Evolutionary conservation across 1,140 invertebrate genomes (phyloP).

Genomic region (Eumeta japonica): DNA sequence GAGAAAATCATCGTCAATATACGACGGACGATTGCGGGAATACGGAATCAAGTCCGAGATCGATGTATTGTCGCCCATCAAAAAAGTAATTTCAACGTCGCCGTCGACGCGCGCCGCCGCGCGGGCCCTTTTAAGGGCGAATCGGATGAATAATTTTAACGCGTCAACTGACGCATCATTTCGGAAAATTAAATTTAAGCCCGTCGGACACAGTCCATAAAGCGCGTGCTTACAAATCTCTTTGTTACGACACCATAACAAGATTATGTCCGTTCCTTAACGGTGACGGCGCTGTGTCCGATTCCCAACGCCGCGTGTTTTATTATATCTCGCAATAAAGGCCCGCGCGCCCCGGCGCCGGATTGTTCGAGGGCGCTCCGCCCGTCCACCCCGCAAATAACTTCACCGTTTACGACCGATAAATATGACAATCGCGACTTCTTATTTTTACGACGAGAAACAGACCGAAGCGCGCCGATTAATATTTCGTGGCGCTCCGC

Average conservation of each 20-base stretch:
- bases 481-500: no score
- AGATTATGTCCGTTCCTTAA: slow-evolving; percentile 52
- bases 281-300: slow-evolving; percentile 42
- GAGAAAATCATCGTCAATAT: no score
- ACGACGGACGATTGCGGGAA: no score
- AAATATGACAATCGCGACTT: slow-evolving; percentile 29
- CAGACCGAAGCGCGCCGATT: no score
- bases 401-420: slow-evolving; percentile 29
- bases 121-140: no score
- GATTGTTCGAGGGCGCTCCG: no score
- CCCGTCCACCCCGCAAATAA: no score
- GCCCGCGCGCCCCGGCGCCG: no score
- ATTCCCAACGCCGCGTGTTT: slow-evolving; percentile 44
- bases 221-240: slow-evolving; percentile 56
- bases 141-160: slow-evolving; percentile 54
- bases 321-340: slow-evolving; percentile 47
- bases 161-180: slow-evolving; percentile 51
- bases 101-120: no score
- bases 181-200: slow-evolving; percentile 58
- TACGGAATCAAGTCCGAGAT: no score
- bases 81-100: slow-evolving; percentile 26
- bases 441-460: no score
- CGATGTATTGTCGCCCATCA: slow-evolving; percentile 22
- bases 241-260: slow-evolving; percentile 56
- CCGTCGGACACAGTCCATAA: slow-evolving; percentile 56